Conservation (phyloP, 2,888 invertebrate species). For the Melipona bicolor region DNA sequence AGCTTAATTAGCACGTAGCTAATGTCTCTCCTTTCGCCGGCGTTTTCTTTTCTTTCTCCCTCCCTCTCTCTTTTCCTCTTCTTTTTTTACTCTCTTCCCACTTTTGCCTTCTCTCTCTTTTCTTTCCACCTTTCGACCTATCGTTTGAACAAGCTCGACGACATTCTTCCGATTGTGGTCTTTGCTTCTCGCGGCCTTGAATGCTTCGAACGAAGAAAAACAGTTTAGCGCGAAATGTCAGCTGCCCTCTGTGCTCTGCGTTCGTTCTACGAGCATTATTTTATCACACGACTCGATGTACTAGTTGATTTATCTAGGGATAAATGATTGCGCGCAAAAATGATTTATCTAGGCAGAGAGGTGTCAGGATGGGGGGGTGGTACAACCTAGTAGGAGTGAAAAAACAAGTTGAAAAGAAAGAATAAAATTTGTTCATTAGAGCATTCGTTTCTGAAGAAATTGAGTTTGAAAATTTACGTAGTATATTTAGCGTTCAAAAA, state of each 20-base stretch:
- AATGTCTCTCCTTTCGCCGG: slow-evolving; percentile 52
- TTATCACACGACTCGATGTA: not conserved
- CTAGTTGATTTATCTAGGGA: too few relatives aligned
- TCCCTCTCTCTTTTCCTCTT: not conserved
- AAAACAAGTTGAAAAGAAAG: too few relatives aligned
- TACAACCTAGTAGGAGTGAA: too few relatives aligned
- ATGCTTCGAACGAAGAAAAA: slow-evolving; percentile 1
- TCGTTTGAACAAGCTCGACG: slow-evolving; percentile 35
- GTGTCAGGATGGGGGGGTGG: too few relatives aligned
- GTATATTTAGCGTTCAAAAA: too few relatives aligned
- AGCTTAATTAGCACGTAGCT: slow-evolving; percentile 77
- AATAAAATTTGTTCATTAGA: too few relatives aligned
- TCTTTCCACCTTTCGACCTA: slow-evolving; percentile 19
- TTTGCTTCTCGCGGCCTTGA: slow-evolving; percentile 40
- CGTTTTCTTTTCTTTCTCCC: slow-evolving; percentile 34
- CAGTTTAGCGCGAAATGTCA: not conserved
- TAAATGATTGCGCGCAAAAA: too few relatives aligned
- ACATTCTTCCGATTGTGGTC: slow-evolving; percentile 17
- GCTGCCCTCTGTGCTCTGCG: not conserved
- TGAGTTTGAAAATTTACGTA: too few relatives aligned
- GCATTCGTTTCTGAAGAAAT: too few relatives aligned
- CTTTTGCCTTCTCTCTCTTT: not conserved
- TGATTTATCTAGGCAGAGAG: too few relatives aligned
- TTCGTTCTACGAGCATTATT: not conserved
- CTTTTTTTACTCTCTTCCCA: not conserved